Base-by-base conservation (phyloP, 1,140 invertebrate genomes). In the Nephila pilipes region DNA sequence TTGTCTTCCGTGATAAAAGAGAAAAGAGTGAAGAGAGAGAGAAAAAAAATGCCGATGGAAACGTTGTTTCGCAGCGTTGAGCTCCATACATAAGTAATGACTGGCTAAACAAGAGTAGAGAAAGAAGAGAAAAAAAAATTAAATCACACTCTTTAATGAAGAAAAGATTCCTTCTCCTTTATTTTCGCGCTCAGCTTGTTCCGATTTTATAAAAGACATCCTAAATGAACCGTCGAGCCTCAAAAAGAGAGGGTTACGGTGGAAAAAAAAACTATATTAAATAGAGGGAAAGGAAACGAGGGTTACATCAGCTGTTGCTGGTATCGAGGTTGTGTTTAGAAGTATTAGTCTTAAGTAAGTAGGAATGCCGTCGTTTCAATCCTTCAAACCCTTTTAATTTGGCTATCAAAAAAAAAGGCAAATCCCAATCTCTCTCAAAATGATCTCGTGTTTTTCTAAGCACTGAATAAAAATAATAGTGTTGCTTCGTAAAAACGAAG, bases 71-170 rank as follows among this genome's bases (percentile, higher is more conserved):
- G 55, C 36, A 79, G 91, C 60, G 83, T 93, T 93, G 81, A 87
- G 54, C 83, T 63, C 83, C 69, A 93, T 93, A 93, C 91, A 93
- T 93, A 93, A 93, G 69, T 93, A 93, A 93, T 93, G 91, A 87
- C 83, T 80, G 36, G 60, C 83, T 87, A 93, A 93, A 92, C 58
- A 91, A 79, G 2, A 83, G n/a, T 38, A n/a, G 32, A 79, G 63
- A 89, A 83, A 57, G 46, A 79, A 38, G 20, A 20, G 25, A 87
- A 87, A 92, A 87, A 87, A 93, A 93, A 58, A 32, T 57, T 60
- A 75, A 87, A 79, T 38, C 55, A 80, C 83, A 58, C 65, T 87
- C 85, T 93, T 87, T 87, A 87, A 87, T 93, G 83, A 92, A 93
- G 83, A 87, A 93, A 93, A 93, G 83, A 87, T 87, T 93, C 55